These are phyloP conservation scores for Diogma glabrata DNA, from an alignment of 2,888 invertebrate genomes.

Conservation along the genomic window DNA sequence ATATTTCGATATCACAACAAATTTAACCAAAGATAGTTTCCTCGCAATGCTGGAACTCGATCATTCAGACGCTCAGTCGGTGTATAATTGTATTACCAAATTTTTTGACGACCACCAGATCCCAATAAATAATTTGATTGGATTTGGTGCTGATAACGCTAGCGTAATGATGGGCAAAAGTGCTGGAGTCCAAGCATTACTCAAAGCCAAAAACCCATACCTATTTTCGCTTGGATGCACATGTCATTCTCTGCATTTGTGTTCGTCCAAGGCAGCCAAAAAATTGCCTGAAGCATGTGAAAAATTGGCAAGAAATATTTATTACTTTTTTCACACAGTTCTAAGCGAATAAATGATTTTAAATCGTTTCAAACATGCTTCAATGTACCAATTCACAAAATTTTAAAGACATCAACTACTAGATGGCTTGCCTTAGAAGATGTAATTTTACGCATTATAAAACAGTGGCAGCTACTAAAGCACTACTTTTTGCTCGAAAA, in stretches of 20 bases:
- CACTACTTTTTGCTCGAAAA: neutral
- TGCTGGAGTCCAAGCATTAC: neutral
- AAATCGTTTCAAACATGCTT: conserved; percentile 23
- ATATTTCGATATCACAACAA: too few species aligned
- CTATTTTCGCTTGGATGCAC: conserved; percentile 21
- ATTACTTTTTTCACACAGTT: conserved; percentile 23
- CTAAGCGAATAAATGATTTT: conserved; percentile 22
- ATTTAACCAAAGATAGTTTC: too few species aligned
- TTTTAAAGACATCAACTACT: conserved; percentile 23
- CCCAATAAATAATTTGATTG: neutral
- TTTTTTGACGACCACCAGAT: neutral
- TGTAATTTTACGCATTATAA: neutral
- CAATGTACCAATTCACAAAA: conserved; percentile 22
- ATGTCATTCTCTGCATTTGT: conserved; percentile 21
- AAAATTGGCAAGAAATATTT: conserved; percentile 21
- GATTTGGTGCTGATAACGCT: neutral
- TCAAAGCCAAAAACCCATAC: conserved; percentile 15
- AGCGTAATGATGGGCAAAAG: conserved; percentile 1
- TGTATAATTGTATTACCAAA: neutral
- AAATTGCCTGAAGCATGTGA: conserved; percentile 22
- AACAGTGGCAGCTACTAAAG: neutral
- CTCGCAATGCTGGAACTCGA: conserved; percentile 14
- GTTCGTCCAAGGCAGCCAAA: conserved; percentile 18
- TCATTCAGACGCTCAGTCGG: conserved; percentile 18
- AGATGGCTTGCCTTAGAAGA: neutral